phyloP scores from a whole-genome alignment of 2,888 invertebrate genomes.

The Thelaira solivaga region DNA sequence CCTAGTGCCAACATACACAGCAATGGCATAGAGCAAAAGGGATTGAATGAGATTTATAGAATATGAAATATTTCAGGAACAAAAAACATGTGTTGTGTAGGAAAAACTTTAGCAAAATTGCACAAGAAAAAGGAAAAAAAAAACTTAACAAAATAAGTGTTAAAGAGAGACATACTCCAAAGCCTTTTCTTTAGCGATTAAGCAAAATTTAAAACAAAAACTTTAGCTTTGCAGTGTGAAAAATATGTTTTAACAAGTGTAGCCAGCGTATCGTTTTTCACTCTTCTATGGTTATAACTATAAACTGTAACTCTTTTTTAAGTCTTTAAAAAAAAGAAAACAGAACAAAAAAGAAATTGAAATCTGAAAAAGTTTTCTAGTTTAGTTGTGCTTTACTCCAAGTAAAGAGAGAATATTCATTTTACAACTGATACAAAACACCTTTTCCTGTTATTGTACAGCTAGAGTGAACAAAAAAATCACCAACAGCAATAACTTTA shows the following conservation, averaged over 20 bases:
- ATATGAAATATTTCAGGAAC: constrained; percentile 1
- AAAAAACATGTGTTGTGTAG: constrained; percentile 47
- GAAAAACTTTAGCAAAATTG: constrained; percentile 29
- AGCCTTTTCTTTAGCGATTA: constrained; percentile 15
- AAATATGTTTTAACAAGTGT: constrained; percentile 34
- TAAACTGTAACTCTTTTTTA: constrained; percentile 19
- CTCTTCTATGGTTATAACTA: constrained; percentile 8
- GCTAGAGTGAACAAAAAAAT: constrained; percentile 1
- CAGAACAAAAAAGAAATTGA: too few relatives aligned
- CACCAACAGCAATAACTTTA: constrained; percentile 7
- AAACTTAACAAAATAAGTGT: constrained; percentile 19
- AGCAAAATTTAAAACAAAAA: constrained; percentile 14
- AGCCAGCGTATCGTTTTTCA: constrained; percentile 25
- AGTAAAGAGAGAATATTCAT: background rate
- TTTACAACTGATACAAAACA: constrained; percentile 31
- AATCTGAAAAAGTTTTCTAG: constrained; percentile 26
- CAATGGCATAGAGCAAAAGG: background rate
- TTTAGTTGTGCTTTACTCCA: constrained; percentile 9
- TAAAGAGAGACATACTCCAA: constrained; percentile 26
- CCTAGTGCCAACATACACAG: constrained; percentile 12
- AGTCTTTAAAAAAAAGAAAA: constrained; percentile 9
- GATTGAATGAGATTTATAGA: background rate
- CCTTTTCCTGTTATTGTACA: constrained; percentile 24
- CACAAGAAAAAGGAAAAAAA: constrained; percentile 8
- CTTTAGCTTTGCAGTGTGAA: constrained; percentile 10